Base-by-base conservation (phyloP, 2,113 vertebrate species). In the Amphilophus citrinellus region DNA sequence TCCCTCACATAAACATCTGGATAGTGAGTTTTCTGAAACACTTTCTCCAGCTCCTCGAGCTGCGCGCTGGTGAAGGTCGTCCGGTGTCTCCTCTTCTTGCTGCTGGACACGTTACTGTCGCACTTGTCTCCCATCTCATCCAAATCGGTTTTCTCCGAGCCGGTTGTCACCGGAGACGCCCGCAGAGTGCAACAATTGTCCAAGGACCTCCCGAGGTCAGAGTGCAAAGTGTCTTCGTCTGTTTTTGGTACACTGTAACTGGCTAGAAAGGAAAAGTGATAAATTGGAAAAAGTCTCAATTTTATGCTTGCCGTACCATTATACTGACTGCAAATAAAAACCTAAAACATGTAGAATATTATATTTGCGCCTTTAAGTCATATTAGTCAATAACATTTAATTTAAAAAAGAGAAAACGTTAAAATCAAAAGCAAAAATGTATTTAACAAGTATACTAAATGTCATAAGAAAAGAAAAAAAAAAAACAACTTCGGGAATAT, bases 11-110 rank as follows among this genome's bases (percentile, higher is more conserved):
- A 99, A 7, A 99, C 98, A 88, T 99, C 98, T 0, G 98, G 98
- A 42, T 99, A 99, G 93, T 99, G 98, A 3, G 98, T 99, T 91
- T 99, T 99, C 96, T 99, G 98, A 90, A 99, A 99, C 13, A 99
- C 98, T 86, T 99, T 99, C 95, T 99, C 98, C 79, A 99, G 95
- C 89, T 99, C 98, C 85, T 99, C 98, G 82, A 99, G 95, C 93
- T 99, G 98, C 83, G 97, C 95, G 94, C 98, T 99, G 78, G 97
- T 99, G 90, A 99, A 99, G 39, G 98, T 99, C 10, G 98, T 99
- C 89, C 98, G 93, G 93, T 99, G 98, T 37, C 98, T 95, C 91
- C 98, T 94, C 94, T 99, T 99, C 93, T 99, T 99, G 85, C 98
- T 99, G 95, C 98, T 99, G 89, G 98, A 98, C 81, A 99, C 98